phyloP scores from a whole-genome alignment of 2,113 vertebrate species.

The Sylvilagus bachmani region DNA sequence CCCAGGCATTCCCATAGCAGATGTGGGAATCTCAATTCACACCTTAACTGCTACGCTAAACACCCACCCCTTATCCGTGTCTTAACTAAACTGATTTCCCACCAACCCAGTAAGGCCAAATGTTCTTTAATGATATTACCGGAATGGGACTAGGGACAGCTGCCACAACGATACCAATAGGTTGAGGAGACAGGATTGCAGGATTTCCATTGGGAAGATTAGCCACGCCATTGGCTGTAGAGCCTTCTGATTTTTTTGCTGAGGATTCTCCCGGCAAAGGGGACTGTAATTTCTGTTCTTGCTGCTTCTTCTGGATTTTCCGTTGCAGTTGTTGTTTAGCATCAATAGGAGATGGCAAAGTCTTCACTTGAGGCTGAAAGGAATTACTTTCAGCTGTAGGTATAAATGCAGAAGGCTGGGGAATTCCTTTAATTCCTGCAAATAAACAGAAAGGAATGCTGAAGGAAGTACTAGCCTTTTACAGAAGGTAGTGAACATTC shows the following conservation, averaged over 20 bases:
- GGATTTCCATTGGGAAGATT: slow-evolving; percentile 94
- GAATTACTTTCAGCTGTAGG: slow-evolving; percentile 95
- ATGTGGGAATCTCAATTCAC: not conserved
- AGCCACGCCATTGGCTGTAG: slow-evolving; percentile 87
- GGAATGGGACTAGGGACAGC: slow-evolving; percentile 97
- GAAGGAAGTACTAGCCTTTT: slow-evolving; percentile 36
- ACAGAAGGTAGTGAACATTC: not conserved
- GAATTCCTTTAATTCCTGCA: slow-evolving; percentile 93
- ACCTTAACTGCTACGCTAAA: not conserved
- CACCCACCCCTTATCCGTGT: not conserved
- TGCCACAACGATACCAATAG: slow-evolving; percentile 96
- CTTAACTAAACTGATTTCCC: slow-evolving; percentile 36
- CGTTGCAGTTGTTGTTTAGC: slow-evolving; percentile 99
- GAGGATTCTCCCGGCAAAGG: slow-evolving; percentile 94
- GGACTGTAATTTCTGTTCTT: slow-evolving; percentile 97
- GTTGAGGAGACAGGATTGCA: slow-evolving; percentile 94
- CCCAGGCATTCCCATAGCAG: too few species aligned
- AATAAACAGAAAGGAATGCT: slow-evolving; percentile 63
- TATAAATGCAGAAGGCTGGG: slow-evolving; percentile 94
- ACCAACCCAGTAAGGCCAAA: slow-evolving; percentile 27
- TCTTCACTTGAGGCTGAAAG: slow-evolving; percentile 96
- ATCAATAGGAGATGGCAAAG: slow-evolving; percentile 95
- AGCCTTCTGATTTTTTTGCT: slow-evolving; percentile 90
- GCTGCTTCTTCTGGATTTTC: slow-evolving; percentile 99
- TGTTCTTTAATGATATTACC: slow-evolving; percentile 86